Conservation (phyloP, 2,888 invertebrate species). For the Papilio protenor region DNA sequence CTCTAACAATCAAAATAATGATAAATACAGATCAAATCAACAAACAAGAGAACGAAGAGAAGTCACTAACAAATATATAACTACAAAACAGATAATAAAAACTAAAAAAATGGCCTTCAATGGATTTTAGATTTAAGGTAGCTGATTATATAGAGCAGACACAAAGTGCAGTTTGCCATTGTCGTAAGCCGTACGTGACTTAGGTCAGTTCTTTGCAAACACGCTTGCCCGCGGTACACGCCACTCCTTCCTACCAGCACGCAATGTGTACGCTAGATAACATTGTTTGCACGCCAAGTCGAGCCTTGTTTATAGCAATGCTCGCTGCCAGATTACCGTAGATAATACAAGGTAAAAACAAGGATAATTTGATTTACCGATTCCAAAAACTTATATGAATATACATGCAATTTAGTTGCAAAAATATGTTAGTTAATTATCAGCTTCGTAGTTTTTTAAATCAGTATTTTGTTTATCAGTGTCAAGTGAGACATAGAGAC, state of each 20-base stretch:
- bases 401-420: not conserved
- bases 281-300: constrained; percentile 14
- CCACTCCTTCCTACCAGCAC: not conserved
- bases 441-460: not conserved
- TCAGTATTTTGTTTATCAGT: not conserved
- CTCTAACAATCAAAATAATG: not conserved
- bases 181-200: not conserved
- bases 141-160: not conserved
- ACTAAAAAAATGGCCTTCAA: not conserved
- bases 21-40: not conserved
- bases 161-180: not conserved
- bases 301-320: not conserved
- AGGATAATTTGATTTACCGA: not conserved
- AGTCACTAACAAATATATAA: not conserved
- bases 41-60: not conserved
- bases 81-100: no score
- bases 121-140: not conserved
- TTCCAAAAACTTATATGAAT: not conserved
- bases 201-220: constrained; percentile 33
- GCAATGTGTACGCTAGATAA: constrained; percentile 27
- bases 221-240: not conserved
- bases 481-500: constrained; percentile 4
- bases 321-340: not conserved
- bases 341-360: not conserved
- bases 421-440: no score